Conservation (phyloP, 1,140 invertebrate species). For the Theocolax elegans region DNA sequence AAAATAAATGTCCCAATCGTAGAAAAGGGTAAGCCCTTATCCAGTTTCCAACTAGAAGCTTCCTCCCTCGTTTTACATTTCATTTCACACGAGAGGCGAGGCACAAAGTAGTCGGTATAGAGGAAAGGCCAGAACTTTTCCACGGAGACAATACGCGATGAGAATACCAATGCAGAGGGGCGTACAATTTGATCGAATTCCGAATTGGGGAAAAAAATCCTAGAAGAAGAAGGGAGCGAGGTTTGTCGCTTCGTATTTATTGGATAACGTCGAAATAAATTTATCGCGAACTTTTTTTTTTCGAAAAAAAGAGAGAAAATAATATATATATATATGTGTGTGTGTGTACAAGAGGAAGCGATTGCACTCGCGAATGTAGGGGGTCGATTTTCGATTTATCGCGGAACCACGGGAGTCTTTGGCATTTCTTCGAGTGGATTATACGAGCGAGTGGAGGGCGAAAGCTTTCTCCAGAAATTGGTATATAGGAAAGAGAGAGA, state of each 20-base stretch:
- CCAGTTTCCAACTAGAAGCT: neutral
- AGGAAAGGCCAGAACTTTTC: too few species aligned
- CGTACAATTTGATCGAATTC: constrained; percentile 33
- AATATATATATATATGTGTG: too few species aligned
- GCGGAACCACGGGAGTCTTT: neutral
- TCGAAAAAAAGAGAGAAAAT: too few species aligned
- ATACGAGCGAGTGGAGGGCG: constrained; percentile 7
- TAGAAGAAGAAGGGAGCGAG: neutral
- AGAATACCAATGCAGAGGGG: constrained; percentile 28
- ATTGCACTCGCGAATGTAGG: neutral
- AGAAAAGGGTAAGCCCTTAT: constrained; percentile 18
- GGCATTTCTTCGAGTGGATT: constrained; percentile 11
- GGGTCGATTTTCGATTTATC: constrained; percentile 25
- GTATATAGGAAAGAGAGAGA: too few species aligned
- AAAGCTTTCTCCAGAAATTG: neutral
- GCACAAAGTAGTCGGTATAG: neutral
- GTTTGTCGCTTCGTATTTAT: neutral
- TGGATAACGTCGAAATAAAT: constrained; percentile 1
- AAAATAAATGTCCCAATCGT: constrained; percentile 38
- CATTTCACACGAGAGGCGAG: constrained; percentile 11
- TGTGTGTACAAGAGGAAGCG: neutral
- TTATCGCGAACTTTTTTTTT: constrained; percentile 11
- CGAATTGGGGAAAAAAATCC: constrained; percentile 7
- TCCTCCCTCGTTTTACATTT: constrained; percentile 35
- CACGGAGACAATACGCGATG: neutral